These are phyloP conservation scores for Lateolabrax maculatus DNA, from an alignment of 2,797 vertebrate species.

Conservation along the genomic window DNA sequence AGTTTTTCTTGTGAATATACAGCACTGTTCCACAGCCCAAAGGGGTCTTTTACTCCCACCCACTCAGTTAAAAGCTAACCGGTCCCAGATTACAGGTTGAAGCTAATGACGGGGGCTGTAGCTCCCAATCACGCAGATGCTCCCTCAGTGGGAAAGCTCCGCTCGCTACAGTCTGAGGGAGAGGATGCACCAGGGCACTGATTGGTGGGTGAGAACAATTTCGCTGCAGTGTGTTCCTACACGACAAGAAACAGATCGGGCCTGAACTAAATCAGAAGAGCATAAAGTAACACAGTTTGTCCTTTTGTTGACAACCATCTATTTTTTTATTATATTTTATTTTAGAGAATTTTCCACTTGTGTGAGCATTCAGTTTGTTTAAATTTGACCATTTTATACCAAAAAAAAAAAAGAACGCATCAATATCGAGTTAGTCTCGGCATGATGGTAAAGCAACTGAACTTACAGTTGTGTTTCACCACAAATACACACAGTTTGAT, in stretches of 20 bases:
- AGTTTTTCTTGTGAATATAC: conserved; percentile 42
- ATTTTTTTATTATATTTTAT: neutral
- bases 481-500: no score
- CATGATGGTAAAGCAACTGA: no score
- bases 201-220: conserved; percentile 35
- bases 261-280: conserved; percentile 1
- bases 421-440: no score
- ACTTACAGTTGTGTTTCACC: no score
- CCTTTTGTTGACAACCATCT: neutral
- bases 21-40: conserved; percentile 35
- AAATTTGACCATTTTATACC: no score
- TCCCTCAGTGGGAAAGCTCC: conserved; percentile 26
- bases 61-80: conserved; percentile 49
- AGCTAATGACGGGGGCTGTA: conserved; percentile 46
- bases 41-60: conserved; percentile 60
- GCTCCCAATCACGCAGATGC: conserved; percentile 58
- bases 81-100: conserved; percentile 69
- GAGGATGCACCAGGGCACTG: neutral
- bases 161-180: neutral
- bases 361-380: no score
- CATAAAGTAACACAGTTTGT: conserved; percentile 10
- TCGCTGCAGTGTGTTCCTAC: conserved; percentile 28
- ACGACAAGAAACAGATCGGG: neutral
- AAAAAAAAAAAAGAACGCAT: no score
- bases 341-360: no score